These are phyloP conservation scores for Burhinus bistriatus DNA, from an alignment of 2,113 vertebrate genomes.

Conservation along the genomic window DNA sequence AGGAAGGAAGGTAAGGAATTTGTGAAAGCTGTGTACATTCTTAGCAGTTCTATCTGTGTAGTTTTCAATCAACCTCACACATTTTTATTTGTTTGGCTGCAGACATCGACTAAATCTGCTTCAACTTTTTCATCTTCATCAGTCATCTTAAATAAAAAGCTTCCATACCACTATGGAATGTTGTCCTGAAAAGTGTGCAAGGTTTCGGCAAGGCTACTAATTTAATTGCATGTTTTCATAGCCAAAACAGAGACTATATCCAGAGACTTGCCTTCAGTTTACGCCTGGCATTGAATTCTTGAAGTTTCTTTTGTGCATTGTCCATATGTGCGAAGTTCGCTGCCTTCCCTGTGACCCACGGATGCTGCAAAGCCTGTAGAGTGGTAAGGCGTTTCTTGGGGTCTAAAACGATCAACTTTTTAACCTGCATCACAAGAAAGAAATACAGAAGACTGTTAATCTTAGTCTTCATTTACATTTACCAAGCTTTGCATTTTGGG, in stretches of 20 bases:
- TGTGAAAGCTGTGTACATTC: neutral
- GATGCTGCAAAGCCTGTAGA: constrained; percentile 86
- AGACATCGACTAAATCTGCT: neutral
- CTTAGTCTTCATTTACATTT: neutral
- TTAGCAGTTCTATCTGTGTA: neutral
- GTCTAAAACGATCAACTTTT: constrained; percentile 87
- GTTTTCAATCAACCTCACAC: neutral
- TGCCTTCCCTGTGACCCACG: constrained; percentile 88
- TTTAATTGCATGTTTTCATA: neutral
- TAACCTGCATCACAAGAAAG: constrained; percentile 75
- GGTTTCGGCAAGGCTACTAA: neutral
- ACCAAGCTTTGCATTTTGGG: neutral
- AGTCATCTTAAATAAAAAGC: neutral
- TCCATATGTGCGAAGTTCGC: constrained; percentile 90
- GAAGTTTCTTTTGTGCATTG: constrained; percentile 88
- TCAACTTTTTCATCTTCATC: neutral
- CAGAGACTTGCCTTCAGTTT: constrained; percentile 84
- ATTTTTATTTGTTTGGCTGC: neutral
- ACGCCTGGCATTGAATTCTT: constrained; percentile 88
- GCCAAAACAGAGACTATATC: neutral
- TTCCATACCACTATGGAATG: neutral
- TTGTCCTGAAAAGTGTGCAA: neutral
- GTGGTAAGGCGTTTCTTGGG: constrained; percentile 87
- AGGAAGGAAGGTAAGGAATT: neutral
- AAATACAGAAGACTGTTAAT: neutral